Conservation (phyloP, 2,888 invertebrate species). For the Zootermopsis nevadensis region DNA sequence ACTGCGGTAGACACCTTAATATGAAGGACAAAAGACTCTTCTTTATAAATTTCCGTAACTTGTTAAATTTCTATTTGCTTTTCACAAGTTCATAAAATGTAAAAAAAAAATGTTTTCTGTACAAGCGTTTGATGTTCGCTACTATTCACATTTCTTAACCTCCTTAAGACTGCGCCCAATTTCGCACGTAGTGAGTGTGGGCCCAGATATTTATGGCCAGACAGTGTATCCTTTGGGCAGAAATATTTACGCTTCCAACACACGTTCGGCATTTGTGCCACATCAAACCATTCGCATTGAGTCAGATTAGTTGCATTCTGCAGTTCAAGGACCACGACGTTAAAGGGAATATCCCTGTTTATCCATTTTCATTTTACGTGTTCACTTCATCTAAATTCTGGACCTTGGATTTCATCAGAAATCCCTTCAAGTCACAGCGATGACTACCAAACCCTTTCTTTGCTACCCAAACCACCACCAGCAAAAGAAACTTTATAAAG, state of each 20-base stretch:
- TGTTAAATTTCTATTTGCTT: too few species aligned
- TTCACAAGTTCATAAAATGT: too few species aligned
- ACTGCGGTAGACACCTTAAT: too few species aligned
- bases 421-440: constrained; percentile 38
- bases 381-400: constrained; percentile 38
- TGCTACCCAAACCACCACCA: neutral
- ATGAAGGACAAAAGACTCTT: too few species aligned
- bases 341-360: constrained; percentile 16
- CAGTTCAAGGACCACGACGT: neutral
- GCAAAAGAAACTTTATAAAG: constrained; percentile 44
- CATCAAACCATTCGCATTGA: neutral
- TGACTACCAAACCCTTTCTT: constrained; percentile 29
- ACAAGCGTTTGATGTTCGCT: too few species aligned
- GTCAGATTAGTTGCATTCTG: constrained; percentile 18
- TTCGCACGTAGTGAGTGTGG: neutral
- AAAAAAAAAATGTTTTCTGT: too few species aligned
- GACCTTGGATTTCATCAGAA: constrained; percentile 41
- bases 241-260: neutral
- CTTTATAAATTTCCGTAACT: too few species aligned
- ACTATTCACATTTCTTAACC: too few species aligned
- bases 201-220: neutral
- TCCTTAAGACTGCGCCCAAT: too few species aligned
- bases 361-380: constrained; percentile 17
- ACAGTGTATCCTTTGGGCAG: neutral
- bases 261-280: neutral